phyloP scores from a whole-genome alignment of 2,797 vertebrate genomes.

The Bufotes viridis region DNA sequence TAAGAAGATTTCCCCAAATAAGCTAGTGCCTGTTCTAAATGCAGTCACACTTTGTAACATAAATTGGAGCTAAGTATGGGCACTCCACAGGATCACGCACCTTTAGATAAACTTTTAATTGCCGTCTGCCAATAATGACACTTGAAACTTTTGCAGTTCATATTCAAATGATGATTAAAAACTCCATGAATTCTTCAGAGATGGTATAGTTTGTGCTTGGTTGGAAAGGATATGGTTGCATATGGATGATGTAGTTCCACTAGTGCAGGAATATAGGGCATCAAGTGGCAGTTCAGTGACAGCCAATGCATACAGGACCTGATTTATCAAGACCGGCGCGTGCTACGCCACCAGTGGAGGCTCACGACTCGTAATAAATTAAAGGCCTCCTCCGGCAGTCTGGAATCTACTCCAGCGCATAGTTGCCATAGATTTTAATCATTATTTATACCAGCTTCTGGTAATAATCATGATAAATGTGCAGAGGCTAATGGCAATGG shows the following conservation, averaged over 20 bases:
- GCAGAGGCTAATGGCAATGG: too few species aligned
- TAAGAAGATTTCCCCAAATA: slow-evolving; percentile 76
- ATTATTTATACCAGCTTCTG: too few species aligned
- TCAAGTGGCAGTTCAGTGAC: too few species aligned
- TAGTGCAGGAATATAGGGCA: too few species aligned
- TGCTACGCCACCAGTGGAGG: too few species aligned
- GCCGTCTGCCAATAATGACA: not conserved
- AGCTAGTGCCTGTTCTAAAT: slow-evolving; percentile 77
- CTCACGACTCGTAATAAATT: too few species aligned
- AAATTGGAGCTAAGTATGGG: slow-evolving; percentile 48
- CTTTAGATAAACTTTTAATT: slow-evolving; percentile 26
- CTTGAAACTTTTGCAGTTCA: not conserved
- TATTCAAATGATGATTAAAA: not conserved
- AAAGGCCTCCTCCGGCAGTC: too few species aligned
- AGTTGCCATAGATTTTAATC: too few species aligned
- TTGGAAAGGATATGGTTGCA: not conserved
- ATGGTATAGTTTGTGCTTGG: not conserved
- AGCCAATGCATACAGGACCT: too few species aligned
- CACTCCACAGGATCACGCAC: slow-evolving; percentile 15
- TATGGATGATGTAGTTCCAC: not conserved
- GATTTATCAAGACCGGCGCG: too few species aligned
- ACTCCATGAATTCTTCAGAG: not conserved
- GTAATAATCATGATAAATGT: too few species aligned
- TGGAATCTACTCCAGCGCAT: too few species aligned
- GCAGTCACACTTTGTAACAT: slow-evolving; percentile 60